Percentiles rank a stretch among this genome's conserved stretches.
phyloP scores from a whole-genome alignment of 2,888 invertebrate genomes.

The Deroplatys truncata region DNA sequence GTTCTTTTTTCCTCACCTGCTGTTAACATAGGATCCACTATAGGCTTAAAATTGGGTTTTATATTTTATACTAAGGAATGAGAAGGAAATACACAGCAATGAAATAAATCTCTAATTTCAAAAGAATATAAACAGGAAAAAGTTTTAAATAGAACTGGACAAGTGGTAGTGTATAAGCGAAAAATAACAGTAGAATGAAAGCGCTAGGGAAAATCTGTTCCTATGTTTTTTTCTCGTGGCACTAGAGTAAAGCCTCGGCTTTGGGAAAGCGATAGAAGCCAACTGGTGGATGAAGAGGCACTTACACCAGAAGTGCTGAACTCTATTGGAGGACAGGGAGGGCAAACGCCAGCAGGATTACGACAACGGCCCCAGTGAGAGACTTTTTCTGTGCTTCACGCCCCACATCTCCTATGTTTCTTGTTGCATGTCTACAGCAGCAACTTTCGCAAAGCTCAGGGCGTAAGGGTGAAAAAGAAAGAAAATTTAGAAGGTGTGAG shows the following conservation, averaged over 20 bases:
- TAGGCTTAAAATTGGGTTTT: too few species aligned
- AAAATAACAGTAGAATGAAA: neutral
- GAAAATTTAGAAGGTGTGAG: neutral
- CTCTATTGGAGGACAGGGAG: conserved; percentile 6
- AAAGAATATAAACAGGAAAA: too few species aligned
- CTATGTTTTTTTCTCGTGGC: neutral
- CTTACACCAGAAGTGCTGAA: conserved; percentile 12
- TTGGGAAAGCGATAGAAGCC: neutral
- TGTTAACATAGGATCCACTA: too few species aligned
- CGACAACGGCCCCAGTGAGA: conserved; percentile 13
- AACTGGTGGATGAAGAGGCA: conserved; percentile 23
- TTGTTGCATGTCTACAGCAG: neutral
- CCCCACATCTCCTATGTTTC: neutral
- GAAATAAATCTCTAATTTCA: too few species aligned
- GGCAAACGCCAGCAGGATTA: neutral
- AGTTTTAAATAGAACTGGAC: neutral
- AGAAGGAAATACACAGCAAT: too few species aligned
- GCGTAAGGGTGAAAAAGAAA: conserved; percentile 1
- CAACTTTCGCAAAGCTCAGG: neutral
- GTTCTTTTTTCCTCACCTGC: too few species aligned
- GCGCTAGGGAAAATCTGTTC: too few species aligned
- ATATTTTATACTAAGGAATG: too few species aligned
- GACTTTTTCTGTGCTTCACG: neutral
- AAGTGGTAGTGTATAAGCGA: neutral
- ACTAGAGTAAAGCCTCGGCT: neutral